Conservation (phyloP, 2,113 vertebrate genomes). For the Erythrolamprus reginae region DNA sequence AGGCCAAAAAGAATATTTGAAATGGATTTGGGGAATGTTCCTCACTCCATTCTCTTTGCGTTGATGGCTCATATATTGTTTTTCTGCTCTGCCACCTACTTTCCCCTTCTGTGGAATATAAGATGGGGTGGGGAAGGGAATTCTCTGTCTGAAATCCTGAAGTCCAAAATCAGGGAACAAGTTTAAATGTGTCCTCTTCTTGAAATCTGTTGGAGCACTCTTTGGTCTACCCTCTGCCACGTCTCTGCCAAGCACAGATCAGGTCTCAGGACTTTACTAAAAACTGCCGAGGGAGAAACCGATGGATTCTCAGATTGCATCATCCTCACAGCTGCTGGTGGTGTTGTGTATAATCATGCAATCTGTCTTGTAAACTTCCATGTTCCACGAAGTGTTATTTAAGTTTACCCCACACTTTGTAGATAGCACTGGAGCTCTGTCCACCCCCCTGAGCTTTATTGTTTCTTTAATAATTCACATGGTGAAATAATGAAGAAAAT, state of each 20-base stretch:
- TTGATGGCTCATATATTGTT: background rate
- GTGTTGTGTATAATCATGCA: background rate
- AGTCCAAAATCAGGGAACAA: background rate
- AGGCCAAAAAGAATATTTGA: background rate
- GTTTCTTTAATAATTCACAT: slow-evolving; percentile 60
- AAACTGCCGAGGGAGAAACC: background rate
- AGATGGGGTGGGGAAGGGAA: background rate
- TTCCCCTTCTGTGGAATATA: background rate
- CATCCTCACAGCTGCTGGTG: background rate
- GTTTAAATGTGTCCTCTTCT: background rate
- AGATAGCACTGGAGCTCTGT: slow-evolving; percentile 57
- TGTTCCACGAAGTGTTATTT: slow-evolving; percentile 52
- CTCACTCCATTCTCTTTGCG: background rate
- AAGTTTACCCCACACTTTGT: slow-evolving; percentile 43
- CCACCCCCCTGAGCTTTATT: slow-evolving; percentile 57
- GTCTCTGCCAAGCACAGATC: background rate
- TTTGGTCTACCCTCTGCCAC: background rate
- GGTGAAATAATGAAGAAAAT: slow-evolving; percentile 57
- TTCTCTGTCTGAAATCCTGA: background rate
- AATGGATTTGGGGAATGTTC: background rate
- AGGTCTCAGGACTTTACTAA: fast-evolving
- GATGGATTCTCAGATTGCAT: background rate
- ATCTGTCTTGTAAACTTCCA: slow-evolving; percentile 21
- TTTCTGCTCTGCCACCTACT: background rate
- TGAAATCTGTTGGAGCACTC: background rate